Evolutionary conservation across 2,888 invertebrate species (phyloP).

Genomic region (Phragmatobia fuliginosa): DNA sequence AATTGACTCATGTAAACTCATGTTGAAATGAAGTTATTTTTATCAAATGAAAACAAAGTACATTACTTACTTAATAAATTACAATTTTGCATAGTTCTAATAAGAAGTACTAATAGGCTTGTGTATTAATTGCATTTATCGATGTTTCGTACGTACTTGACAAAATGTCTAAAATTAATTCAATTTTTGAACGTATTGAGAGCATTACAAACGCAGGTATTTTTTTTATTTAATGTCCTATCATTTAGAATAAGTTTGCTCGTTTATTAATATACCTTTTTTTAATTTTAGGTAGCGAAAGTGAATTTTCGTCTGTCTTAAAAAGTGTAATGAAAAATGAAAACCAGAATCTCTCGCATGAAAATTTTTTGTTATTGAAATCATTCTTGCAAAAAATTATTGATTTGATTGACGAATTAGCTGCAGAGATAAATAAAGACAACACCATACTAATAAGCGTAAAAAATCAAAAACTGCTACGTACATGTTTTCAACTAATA

Average conservation of each 20-base stretch:
- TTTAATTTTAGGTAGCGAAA: conserved; percentile 67
- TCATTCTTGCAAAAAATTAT: conserved; percentile 78
- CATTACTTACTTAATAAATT: too few species aligned
- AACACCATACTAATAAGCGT: conserved; percentile 87
- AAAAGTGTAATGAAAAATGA: conserved; percentile 34
- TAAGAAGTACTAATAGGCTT: background rate
- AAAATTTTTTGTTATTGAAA: conserved; percentile 62
- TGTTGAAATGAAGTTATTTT: too few species aligned
- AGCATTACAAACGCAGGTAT: conserved; percentile 10
- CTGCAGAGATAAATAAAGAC: conserved; percentile 62
- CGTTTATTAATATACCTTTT: conserved; percentile 5
- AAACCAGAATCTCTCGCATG: conserved; percentile 30
- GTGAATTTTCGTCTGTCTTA: conserved; percentile 55
- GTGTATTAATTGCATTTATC: background rate
- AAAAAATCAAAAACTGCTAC: conserved; percentile 88
- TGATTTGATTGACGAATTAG: conserved; percentile 74
- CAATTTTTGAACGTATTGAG: conserved; percentile 19
- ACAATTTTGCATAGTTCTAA: background rate
- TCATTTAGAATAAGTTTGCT: conserved; percentile 5
- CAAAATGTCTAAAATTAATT: conserved; percentile 16
- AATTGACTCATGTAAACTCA: too few species aligned
- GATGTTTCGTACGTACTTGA: conserved; percentile 64
- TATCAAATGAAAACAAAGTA: too few species aligned
- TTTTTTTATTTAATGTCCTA: background rate
- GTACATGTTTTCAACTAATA: conserved; percentile 87